Conservation (phyloP, 2,113 vertebrate genomes). For the Caracal caracal region DNA sequence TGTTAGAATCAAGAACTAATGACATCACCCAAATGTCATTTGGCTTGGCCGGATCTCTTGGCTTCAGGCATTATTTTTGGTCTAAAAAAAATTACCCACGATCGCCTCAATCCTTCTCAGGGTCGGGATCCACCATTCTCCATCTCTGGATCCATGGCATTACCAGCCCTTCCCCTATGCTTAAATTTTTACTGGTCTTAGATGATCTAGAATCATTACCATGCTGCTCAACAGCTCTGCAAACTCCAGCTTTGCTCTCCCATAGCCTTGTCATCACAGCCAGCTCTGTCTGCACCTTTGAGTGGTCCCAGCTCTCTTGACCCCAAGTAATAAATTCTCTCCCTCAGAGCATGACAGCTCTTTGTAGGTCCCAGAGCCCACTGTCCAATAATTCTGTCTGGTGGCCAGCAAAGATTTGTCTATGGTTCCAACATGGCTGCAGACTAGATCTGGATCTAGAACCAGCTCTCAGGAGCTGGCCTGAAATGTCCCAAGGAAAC, state of each 20-base stretch:
- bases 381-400: neutral
- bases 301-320: neutral
- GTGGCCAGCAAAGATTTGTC: neutral
- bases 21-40: neutral
- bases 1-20: neutral
- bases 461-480: neutral
- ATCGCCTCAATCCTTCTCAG: neutral
- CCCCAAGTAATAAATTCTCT: neutral
- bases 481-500: neutral
- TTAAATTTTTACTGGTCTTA: neutral
- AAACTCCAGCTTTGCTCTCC: neutral
- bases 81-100: neutral
- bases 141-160: neutral
- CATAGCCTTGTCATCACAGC: neutral
- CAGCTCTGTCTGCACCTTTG: neutral
- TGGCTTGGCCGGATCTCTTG: neutral
- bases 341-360: neutral
- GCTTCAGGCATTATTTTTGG: neutral
- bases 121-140: neutral
- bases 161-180: neutral
- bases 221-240: neutral
- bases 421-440: neutral
- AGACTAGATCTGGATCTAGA: neutral
- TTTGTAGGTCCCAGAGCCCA: neutral
- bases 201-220: neutral